Evolutionary conservation across 1,140 invertebrate genomes (phyloP).

Genomic region (Lysiphlebus fabarum): DNA sequence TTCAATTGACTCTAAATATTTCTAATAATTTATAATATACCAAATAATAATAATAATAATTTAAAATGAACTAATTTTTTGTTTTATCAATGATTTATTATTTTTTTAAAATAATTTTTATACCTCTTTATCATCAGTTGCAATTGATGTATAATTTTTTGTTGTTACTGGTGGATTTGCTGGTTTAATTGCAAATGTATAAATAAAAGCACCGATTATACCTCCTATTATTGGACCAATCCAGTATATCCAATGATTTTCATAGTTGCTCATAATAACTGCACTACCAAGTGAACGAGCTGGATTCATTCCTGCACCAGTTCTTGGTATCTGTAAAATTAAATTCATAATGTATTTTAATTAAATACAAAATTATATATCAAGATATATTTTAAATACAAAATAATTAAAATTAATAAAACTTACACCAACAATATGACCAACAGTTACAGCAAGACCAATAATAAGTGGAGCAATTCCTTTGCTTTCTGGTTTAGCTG

Average conservation of each 20-base stretch:
- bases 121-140: conserved; percentile 69
- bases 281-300: conserved; percentile 83
- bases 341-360: conserved; percentile 6
- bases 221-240: conserved; percentile 79
- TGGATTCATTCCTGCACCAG: conserved; percentile 87
- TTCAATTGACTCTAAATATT: neutral
- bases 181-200: conserved; percentile 68
- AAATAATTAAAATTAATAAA: neutral
- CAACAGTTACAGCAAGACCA: conserved; percentile 81
- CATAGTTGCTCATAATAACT: conserved; percentile 71
- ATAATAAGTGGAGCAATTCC: conserved; percentile 84
- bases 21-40: too few species aligned
- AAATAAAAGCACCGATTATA: conserved; percentile 71
- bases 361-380: too few species aligned
- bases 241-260: conserved; percentile 89
- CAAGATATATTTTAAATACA: too few species aligned
- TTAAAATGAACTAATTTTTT: neutral
- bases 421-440: conserved; percentile 81
- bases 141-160: conserved; percentile 59
- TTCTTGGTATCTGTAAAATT: conserved; percentile 64
- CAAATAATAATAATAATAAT: too few species aligned
- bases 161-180: conserved; percentile 51
- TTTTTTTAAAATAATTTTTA: neutral
- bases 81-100: neutral
- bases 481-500: conserved; percentile 68